These are phyloP conservation scores for Pelodiscus sinensis DNA, from an alignment of 2,113 vertebrate genomes.

Conservation along the genomic window DNA sequence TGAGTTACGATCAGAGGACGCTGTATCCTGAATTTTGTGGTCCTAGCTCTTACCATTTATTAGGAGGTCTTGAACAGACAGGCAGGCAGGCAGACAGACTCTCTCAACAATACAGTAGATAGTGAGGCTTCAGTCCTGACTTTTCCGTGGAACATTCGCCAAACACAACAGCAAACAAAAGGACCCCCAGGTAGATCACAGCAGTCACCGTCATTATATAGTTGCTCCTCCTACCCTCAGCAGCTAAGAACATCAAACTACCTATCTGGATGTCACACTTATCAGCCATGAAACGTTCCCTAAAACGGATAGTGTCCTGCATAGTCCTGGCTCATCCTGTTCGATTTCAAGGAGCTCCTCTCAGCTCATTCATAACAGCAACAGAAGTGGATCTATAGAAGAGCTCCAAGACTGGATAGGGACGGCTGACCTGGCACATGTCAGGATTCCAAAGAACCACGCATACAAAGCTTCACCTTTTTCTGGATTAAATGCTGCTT, in stretches of 20 bases:
- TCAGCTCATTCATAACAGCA: neutral
- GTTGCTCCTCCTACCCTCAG: neutral
- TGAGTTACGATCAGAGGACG: no score
- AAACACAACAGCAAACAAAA: neutral
- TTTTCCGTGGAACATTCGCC: rapidly evolving
- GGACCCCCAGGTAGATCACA: neutral
- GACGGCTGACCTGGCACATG: rapidly evolving
- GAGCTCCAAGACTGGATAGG: neutral
- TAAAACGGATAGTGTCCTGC: rapidly evolving
- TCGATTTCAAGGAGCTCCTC: neutral
- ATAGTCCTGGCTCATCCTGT: neutral
- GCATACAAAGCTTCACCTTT: rapidly evolving
- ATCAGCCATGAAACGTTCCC: neutral
- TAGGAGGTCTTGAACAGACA: no score
- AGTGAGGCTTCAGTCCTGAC: neutral
- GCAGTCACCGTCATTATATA: neutral
- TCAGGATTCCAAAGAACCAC: neutral
- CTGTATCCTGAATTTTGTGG: no score
- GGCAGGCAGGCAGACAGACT: no score
- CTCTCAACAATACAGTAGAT: no score
- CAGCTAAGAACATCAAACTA: neutral
- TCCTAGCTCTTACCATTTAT: no score
- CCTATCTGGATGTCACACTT: neutral
- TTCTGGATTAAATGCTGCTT: neutral
- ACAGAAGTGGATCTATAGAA: neutral